Evolutionary conservation across 2,888 invertebrate genomes (phyloP).

Genomic region (Agrilus cyanescens): DNA sequence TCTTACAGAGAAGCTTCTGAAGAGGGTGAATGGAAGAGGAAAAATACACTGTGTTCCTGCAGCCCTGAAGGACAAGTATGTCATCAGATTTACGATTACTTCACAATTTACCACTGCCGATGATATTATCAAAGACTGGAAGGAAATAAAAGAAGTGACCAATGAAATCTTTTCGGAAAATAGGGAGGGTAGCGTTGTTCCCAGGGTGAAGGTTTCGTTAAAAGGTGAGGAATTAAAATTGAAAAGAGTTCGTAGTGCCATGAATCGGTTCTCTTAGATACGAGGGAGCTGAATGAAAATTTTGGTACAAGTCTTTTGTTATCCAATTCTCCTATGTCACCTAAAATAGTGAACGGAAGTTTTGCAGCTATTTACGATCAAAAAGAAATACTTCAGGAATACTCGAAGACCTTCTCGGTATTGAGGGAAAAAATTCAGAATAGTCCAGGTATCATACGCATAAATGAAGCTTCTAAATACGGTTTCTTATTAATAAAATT

Average conservation of each 20-base stretch:
- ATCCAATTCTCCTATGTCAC: constrained; percentile 92
- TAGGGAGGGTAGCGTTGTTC: constrained; percentile 35
- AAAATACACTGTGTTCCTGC: constrained; percentile 91
- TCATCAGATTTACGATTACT: constrained; percentile 89
- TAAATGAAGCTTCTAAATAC: background rate
- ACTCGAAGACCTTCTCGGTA: constrained; percentile 57
- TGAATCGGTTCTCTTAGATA: constrained; percentile 44
- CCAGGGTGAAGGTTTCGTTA: constrained; percentile 55
- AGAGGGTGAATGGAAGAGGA: constrained; percentile 76
- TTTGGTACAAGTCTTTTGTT: constrained; percentile 89
- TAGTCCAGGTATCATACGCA: constrained; percentile 51
- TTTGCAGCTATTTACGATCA: constrained; percentile 86
- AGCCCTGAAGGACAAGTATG: constrained; percentile 77
- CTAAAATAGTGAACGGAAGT: constrained; percentile 90
- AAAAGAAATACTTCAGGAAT: constrained; percentile 59
- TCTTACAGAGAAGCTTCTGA: constrained; percentile 77
- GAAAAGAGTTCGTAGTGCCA: background rate
- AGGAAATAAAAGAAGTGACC: constrained; percentile 64
- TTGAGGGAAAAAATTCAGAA: constrained; percentile 61
- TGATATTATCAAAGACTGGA: constrained; percentile 77
- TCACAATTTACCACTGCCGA: constrained; percentile 73
- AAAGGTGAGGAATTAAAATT: constrained; percentile 45
- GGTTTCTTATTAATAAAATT: background rate
- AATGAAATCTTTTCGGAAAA: constrained; percentile 55
- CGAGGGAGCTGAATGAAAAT: constrained; percentile 69